These are phyloP conservation scores for Sesamia nonagrioides DNA, from an alignment of 1,140 invertebrate genomes.

Conservation along the genomic window DNA sequence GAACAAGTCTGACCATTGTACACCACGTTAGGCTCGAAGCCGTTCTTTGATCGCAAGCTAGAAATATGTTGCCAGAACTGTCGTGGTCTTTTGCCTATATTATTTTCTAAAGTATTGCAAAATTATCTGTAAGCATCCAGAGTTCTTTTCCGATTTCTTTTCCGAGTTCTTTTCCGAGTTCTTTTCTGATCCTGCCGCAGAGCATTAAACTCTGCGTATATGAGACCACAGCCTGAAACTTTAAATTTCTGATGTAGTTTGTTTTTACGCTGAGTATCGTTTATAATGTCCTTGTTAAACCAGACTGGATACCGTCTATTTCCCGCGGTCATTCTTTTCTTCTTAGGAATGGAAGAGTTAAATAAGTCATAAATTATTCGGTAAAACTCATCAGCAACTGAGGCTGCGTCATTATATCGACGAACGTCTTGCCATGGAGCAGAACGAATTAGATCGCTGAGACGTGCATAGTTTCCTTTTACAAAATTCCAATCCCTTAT, in stretches of 20 bases:
- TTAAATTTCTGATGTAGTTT: neutral
- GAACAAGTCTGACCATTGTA: neutral
- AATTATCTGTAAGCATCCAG: neutral
- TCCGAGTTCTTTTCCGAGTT: too few species aligned
- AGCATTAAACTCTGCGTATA: neutral
- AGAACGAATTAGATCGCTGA: neutral
- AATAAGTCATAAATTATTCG: neutral
- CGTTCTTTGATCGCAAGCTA: conserved; percentile 44
- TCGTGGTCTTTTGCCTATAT: neutral
- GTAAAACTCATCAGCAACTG: neutral
- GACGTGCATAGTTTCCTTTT: neutral
- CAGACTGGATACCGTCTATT: neutral
- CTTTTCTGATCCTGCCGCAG: neutral
- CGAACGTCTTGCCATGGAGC: neutral
- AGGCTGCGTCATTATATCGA: neutral
- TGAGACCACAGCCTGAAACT: neutral
- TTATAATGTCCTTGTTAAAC: neutral
- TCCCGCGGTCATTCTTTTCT: neutral
- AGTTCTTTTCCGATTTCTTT: neutral
- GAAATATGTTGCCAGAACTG: conserved; percentile 43
- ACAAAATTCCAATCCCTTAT: conserved; percentile 25
- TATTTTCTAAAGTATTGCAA: neutral
- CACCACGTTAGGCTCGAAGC: conserved; percentile 34
- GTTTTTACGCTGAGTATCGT: neutral
- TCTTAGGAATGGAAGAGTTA: neutral